phyloP scores from a whole-genome alignment of 2,888 invertebrate genomes.

The Plebejus argus region DNA sequence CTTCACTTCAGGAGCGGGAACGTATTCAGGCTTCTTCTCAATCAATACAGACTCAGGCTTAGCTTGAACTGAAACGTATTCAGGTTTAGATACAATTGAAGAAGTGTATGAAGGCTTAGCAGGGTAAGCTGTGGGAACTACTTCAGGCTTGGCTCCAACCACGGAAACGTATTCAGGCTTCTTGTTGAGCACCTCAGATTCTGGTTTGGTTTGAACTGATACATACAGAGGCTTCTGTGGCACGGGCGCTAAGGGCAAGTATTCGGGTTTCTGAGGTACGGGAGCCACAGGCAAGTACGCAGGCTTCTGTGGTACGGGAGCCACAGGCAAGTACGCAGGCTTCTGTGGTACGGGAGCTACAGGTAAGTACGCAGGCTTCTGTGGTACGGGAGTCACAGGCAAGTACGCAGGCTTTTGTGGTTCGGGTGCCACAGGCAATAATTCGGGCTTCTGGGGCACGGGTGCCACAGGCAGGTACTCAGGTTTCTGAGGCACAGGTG shows the following conservation, averaged over 20 bases:
- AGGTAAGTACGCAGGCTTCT: neutral
- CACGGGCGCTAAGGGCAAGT: neutral
- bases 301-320: neutral
- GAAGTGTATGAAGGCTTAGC: constrained; percentile 2
- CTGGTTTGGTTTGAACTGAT: neutral
- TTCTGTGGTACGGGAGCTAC: neutral
- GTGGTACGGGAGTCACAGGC: neutral
- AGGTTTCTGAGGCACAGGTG: neutral
- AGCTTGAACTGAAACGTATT: neutral
- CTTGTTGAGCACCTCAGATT: neutral
- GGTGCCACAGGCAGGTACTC: neutral
- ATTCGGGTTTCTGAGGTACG: neutral
- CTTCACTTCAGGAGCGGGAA: neutral
- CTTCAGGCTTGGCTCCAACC: neutral
- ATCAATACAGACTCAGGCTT: too few relatives aligned
- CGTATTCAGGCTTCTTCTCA: neutral
- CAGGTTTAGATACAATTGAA: neutral
- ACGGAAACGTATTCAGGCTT: constrained; percentile 18
- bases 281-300: neutral
- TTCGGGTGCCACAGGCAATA: neutral
- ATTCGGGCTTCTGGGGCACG: neutral
- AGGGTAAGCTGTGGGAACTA: neutral
- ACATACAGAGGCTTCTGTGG: neutral
- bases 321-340: neutral
- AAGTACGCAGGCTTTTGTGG: neutral